These are phyloP conservation scores for Triops cancriformis DNA, from an alignment of 1,140 invertebrate species.

Conservation along the genomic window DNA sequence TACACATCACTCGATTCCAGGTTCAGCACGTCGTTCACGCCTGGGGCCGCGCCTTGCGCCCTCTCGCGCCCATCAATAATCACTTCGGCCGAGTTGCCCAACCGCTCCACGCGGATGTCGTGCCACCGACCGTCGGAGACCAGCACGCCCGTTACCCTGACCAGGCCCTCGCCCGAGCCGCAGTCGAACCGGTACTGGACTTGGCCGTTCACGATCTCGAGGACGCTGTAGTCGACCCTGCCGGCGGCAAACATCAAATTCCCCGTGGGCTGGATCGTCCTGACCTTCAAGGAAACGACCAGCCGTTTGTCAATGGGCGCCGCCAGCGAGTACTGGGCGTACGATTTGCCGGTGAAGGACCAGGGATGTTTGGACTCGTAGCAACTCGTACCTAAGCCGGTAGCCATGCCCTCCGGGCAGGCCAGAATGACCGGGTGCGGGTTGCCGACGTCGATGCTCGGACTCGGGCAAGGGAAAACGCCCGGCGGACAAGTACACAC, in stretches of 20 bases:
- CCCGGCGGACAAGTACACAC: conserved; percentile 68
- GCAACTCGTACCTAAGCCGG: conserved; percentile 55
- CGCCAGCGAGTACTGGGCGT: conserved; percentile 63
- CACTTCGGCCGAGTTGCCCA: conserved; percentile 65
- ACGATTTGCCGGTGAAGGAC: conserved; percentile 74
- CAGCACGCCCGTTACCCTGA: conserved; percentile 60
- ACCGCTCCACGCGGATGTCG: conserved; percentile 67
- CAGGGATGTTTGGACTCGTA: conserved; percentile 60
- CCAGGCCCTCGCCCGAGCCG: conserved; percentile 80
- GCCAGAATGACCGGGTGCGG: conserved; percentile 34
- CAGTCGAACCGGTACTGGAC: conserved; percentile 83
- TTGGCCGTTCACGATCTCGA: conserved; percentile 73
- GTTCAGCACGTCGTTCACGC: conserved; percentile 73
- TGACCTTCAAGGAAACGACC: conserved; percentile 64
- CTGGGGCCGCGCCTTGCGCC: conserved; percentile 68
- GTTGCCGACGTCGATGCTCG: background rate
- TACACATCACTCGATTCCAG: conserved; percentile 74
- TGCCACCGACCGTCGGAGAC: conserved; percentile 88
- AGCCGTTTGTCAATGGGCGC: conserved; percentile 67
- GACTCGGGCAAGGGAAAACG: conserved; percentile 45
- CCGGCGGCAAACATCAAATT: conserved; percentile 78
- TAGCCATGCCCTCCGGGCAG: conserved; percentile 56
- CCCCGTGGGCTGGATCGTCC: conserved; percentile 75
- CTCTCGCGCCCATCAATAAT: conserved; percentile 67
- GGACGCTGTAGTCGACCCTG: conserved; percentile 75